Evolutionary conservation across 2,797 vertebrate genomes (phyloP).

Genomic region (Numenius phaeopus): DNA sequence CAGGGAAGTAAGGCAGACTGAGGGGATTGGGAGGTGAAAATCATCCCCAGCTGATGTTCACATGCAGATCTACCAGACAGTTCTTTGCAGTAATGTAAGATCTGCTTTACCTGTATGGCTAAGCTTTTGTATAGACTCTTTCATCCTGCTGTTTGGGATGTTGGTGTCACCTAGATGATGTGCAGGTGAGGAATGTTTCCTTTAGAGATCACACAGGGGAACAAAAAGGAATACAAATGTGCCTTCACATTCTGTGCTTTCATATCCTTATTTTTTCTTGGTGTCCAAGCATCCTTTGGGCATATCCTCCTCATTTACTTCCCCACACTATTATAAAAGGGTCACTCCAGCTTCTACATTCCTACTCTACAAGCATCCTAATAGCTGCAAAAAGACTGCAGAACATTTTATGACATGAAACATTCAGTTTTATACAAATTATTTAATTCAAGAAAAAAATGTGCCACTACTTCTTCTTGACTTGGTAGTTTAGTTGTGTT

Average conservation of each 20-base stretch:
- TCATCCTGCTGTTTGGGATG: neutral
- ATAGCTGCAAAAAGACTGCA: neutral
- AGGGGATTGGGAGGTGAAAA: neutral
- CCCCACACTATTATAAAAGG: rapidly evolving
- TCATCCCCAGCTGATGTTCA: neutral
- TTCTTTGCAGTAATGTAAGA: neutral
- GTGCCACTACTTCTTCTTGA: neutral
- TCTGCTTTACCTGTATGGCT: neutral
- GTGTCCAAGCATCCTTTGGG: neutral
- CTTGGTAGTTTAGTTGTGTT: neutral
- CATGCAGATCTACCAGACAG: neutral
- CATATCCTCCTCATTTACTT: neutral
- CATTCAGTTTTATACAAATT: neutral
- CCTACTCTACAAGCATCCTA: neutral
- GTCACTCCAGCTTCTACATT: rapidly evolving
- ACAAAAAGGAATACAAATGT: neutral
- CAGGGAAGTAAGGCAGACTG: neutral
- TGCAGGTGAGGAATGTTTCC: neutral
- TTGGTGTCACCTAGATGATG: neutral
- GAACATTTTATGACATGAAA: neutral
- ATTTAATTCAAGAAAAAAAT: neutral
- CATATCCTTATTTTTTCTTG: neutral
- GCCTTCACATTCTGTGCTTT: neutral
- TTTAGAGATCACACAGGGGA: neutral
- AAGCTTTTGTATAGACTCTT: neutral